Percentiles rank a stretch among this genome's conserved stretches.
Evolutionary conservation across 2,113 vertebrate species (phyloP).

Genomic region (Myrmecobius fasciatus): DNA sequence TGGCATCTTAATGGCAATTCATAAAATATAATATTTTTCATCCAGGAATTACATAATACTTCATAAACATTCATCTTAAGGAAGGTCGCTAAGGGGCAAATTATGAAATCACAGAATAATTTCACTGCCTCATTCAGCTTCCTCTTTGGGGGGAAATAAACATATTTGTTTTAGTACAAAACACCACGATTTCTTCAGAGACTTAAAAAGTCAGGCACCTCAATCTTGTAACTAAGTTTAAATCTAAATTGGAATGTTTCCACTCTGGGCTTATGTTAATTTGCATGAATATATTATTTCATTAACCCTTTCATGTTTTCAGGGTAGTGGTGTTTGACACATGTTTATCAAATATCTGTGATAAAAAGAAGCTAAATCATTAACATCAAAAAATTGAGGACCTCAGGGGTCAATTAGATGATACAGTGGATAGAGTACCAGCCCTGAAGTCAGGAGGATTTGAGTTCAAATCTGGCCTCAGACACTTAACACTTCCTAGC

Average conservation of each 20-base stretch:
- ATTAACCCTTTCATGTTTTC: not conserved
- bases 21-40: not conserved
- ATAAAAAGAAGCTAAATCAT: not conserved
- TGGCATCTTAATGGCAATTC: not conserved
- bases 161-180: not conserved
- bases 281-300: not conserved
- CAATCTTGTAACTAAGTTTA: not conserved
- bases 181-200: not conserved
- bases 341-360: not conserved
- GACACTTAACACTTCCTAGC: too few species aligned
- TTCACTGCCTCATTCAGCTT: not conserved
- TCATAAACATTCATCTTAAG: not conserved
- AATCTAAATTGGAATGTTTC: not conserved
- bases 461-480: too few species aligned
- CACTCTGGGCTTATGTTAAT: not conserved
- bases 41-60: conserved; percentile 19
- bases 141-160: not conserved
- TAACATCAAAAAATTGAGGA: not conserved
- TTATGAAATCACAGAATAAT: not conserved
- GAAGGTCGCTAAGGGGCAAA: not conserved
- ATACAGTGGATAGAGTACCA: too few species aligned
- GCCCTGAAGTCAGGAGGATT: too few species aligned
- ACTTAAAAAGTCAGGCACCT: not conserved
- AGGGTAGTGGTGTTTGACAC: not conserved
- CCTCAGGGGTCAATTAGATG: too few species aligned